Percentiles rank a stretch among this genome's conserved stretches.
phyloP scores from a whole-genome alignment of 64 coral and sea anemone genomes.

The Montipora sp. region DNA sequence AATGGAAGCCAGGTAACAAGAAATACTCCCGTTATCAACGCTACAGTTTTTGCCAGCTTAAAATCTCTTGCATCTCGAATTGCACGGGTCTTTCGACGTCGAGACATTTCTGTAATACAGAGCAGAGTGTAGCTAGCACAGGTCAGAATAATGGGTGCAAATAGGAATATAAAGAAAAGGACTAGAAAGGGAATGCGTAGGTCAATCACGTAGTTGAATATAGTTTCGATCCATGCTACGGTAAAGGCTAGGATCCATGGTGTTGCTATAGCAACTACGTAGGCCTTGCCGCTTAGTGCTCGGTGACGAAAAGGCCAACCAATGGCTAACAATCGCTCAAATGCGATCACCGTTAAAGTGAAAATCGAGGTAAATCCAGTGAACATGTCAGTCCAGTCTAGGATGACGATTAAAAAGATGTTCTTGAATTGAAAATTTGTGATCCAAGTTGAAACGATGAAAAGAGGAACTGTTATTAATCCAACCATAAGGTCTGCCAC shows the following conservation, averaged over 20 bases:
- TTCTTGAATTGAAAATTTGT: not conserved
- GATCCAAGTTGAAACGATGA: rapidly evolving
- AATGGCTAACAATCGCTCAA: conserved; percentile 31
- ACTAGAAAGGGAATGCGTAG: not conserved
- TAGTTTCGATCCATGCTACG: not conserved
- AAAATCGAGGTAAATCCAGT: conserved; percentile 35
- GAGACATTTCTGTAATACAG: conserved; percentile 9
- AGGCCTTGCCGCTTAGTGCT: not conserved
- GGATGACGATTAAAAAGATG: not conserved
- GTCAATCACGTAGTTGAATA: not conserved
- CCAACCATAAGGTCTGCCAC: conserved; percentile 11
- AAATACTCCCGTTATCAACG: not conserved
- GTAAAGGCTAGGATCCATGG: not conserved
- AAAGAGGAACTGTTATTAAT: not conserved
- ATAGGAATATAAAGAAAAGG: not conserved
- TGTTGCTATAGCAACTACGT: not conserved
- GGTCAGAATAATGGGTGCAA: not conserved
- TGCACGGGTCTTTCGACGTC: too few relatives aligned
- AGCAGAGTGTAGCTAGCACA: not conserved
- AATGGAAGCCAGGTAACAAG: conserved; percentile 7
- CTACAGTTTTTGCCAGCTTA: not conserved
- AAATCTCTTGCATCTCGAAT: not conserved
- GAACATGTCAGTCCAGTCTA: conserved; percentile 26
- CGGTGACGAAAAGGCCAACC: conserved; percentile 21
- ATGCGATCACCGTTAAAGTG: not conserved